Conservation (phyloP, 1,140 invertebrate genomes). For the Pomacea maculata region DNA sequence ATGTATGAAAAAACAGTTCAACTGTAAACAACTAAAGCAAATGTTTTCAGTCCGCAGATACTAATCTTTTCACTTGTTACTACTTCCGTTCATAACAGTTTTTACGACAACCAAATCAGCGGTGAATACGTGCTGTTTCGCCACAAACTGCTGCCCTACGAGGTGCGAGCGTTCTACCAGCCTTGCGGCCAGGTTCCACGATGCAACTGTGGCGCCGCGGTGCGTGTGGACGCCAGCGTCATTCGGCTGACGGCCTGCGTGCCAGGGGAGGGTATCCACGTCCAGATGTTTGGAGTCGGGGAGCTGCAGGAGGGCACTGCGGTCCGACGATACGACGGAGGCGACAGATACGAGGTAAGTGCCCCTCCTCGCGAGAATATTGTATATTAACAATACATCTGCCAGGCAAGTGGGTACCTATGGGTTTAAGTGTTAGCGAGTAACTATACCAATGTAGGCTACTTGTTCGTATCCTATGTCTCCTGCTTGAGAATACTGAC, state of each 20-base stretch:
- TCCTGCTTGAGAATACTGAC: too few relatives aligned
- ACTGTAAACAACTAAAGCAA: too few relatives aligned
- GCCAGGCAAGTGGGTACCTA: too few relatives aligned
- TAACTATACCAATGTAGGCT: too few relatives aligned
- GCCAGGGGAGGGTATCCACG: constrained; percentile 26
- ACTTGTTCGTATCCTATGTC: too few relatives aligned
- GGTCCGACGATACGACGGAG: constrained; percentile 38
- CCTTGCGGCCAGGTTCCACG: constrained; percentile 23
- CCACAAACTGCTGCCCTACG: constrained; percentile 41
- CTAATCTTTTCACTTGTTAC: too few relatives aligned
- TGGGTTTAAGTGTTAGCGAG: too few relatives aligned
- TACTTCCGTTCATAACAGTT: constrained; percentile 28
- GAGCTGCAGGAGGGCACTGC: constrained; percentile 23
- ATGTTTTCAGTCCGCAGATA: too few relatives aligned
- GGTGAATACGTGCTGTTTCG: constrained; percentile 55
- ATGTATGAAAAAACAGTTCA: too few relatives aligned
- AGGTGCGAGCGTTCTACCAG: constrained; percentile 32
- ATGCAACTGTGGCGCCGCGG: constrained; percentile 55
- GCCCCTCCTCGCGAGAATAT: too few relatives aligned
- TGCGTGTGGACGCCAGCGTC: constrained; percentile 50
- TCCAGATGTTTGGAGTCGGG: constrained; percentile 36
- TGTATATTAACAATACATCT: too few relatives aligned
- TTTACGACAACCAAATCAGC: constrained; percentile 42
- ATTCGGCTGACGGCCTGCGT: constrained; percentile 37
- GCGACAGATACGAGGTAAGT: constrained; percentile 39